Base-by-base conservation (phyloP, 2,797 vertebrate species). In the Notamacropus eugenii region DNA sequence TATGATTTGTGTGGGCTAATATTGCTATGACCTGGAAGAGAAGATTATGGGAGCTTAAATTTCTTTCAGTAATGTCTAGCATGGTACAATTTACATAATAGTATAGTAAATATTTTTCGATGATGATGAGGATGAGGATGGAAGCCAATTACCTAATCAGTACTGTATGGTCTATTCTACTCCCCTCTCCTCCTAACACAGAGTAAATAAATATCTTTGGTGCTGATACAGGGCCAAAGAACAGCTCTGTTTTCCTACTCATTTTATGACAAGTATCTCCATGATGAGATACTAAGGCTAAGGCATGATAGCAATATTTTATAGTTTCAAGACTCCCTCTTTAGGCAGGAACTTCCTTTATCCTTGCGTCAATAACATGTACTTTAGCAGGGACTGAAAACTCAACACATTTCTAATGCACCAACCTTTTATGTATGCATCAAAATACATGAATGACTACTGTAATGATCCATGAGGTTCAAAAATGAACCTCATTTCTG, bases 371-470 rank as follows among this genome's bases (percentile, higher is more conserved):
- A 96, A 97, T 96, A 97, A 91, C 74, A 74, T 58, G 4, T 54
- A 31, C 50, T 94, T 98, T 82, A 82, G 90, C 14, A 92, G 16
- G 93, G 29, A 0, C 93, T 67, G 92, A 90, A 93, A 96, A 97
- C 90, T 22, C 8, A 46, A 67, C 92, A 92, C 34, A 74, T 34
- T 96, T 98, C 56, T 93, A 97, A 97, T 62, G 67, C 56, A 34
- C 31, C 96, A 96, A 96, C 91, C 82, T 97, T 96, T 97, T 94
- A 97, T 92, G 59, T 94, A 94, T 90, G 22, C 59, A 91, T 90
- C 96, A 98, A 98, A 98, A 98, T 97, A 90, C 31, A 97, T 40
- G 67, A 93, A 28, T 5, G 94, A 97, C 98, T 90, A 94, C 91
- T 96, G 56, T 62, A 98, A 98, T 97, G 92, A 98, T 94, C 67